Conservation (phyloP, 2,113 vertebrate species). For the Poeciliopsis turrubarensis region DNA sequence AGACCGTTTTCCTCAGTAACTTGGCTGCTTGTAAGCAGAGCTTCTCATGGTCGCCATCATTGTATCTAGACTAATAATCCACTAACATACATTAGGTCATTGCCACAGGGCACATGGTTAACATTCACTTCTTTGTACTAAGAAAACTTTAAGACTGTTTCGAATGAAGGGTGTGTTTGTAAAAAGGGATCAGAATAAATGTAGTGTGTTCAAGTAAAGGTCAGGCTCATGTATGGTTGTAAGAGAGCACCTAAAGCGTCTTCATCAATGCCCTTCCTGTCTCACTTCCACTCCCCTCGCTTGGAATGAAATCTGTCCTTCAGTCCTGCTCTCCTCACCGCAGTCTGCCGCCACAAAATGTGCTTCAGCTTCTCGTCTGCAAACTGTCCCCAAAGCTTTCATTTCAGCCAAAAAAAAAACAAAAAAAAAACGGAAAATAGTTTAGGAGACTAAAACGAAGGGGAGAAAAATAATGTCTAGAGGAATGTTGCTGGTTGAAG, state of each 20-base stretch:
- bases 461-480: conserved; percentile 41
- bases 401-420: conserved; percentile 8
- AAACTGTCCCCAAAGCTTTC: conserved; percentile 39
- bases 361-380: conserved; percentile 52
- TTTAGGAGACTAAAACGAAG: conserved; percentile 54
- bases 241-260: conserved; percentile 22
- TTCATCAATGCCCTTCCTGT: conserved; percentile 26
- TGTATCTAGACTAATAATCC: conserved; percentile 32
- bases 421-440: conserved; percentile 23
- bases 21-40: conserved; percentile 12
- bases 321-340: conserved; percentile 32
- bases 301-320: conserved; percentile 42
- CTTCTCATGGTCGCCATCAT: conserved; percentile 1
- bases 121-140: conserved; percentile 32
- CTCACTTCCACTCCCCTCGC: conserved; percentile 38
- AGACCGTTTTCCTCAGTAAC: conserved; percentile 5
- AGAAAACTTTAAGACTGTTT: conserved; percentile 38
- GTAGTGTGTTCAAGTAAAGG: conserved; percentile 64
- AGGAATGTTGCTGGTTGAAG: conserved; percentile 36
- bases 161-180: conserved; percentile 36
- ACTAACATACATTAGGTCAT: conserved; percentile 63
- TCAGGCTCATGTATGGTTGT: conserved; percentile 38
- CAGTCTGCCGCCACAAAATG: conserved; percentile 25
- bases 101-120: conserved; percentile 57
- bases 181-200: conserved; percentile 38